phyloP scores from a whole-genome alignment of 1,140 invertebrate species.

The Drosophila grimshawi region DNA sequence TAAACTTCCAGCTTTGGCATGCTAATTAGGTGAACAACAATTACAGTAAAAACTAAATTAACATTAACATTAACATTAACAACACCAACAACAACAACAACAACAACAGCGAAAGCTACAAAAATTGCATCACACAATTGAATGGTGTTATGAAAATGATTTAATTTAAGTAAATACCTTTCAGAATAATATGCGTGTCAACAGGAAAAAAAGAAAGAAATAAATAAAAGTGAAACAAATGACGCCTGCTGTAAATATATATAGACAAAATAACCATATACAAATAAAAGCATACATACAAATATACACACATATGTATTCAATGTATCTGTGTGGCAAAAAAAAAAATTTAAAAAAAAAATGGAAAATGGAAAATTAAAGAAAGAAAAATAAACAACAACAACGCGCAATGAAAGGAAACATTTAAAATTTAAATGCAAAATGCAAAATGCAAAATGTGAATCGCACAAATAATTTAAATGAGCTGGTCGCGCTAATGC shows the following conservation, averaged over 20 bases:
- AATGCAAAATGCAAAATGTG: conserved; percentile 16
- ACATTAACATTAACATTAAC: too few species aligned
- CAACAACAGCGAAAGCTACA: conserved; percentile 1
- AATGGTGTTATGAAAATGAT: conserved; percentile 25
- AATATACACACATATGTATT: conserved; percentile 5
- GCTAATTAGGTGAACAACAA: conserved; percentile 16
- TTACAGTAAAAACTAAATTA: too few species aligned
- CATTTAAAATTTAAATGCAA: conserved; percentile 52
- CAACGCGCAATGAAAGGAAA: background rate
- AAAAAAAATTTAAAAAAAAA: conserved; percentile 18
- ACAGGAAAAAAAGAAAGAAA: conserved; percentile 45
- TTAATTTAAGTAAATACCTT: conserved; percentile 58
- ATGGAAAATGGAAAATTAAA: conserved; percentile 3
- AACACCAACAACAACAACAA: conserved; percentile 3
- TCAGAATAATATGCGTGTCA: conserved; percentile 68
- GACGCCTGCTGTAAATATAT: conserved; percentile 19
- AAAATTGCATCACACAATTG: conserved; percentile 10
- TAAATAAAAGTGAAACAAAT: background rate
- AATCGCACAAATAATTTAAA: conserved; percentile 51
- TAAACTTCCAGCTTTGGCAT: background rate
- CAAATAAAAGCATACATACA: conserved; percentile 2
- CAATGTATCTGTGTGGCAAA: conserved; percentile 4
- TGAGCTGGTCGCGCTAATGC: conserved; percentile 51
- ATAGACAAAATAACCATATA: conserved; percentile 3
- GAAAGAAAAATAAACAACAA: background rate